Evolutionary conservation across 2,888 invertebrate species (phyloP), one percentile per base, ranked within the genome.

Genomic region (Nymphalis urticae): DNA sequence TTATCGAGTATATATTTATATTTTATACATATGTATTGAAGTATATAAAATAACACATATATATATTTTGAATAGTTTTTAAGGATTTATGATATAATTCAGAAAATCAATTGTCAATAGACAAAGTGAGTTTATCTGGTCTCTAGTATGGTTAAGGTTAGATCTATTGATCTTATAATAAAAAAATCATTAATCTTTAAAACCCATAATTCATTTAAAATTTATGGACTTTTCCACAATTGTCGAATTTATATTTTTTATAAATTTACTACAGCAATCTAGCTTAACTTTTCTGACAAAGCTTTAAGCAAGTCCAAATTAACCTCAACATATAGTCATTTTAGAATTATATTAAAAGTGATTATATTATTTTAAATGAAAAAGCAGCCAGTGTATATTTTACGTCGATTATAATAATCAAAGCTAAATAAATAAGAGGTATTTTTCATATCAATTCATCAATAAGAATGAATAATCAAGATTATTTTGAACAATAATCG

Each of bases 121-220:
- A 42, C 42, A 42, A 42, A 36, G 19, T 42, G 58, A 58, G 42
- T 58, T 58, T 42, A 42, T 58, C 58, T 58, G 58, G 58, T 58
- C 58, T 36, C 27, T 58, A 58, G 36, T 36, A 42, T 19, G 36
- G 0, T 36, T 58, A 58, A 42, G 58, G 5, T 54, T 17, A 58
- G 36, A 17, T 56, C 54, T 56, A 7, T 56, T 56, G 54, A 32
- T 56, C 32, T 24, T 56, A 32, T 56, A 17, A 56, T 32, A 27
- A 27, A 56, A 27, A 32, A 56, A 27, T 17, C 24, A 53, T 27
- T 5, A 27, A 24, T 27, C 21, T 27, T 19, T 48, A 19, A 8
- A n/a, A 17, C 27, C 27, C 6, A 42, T 13, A 42, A 21, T 19
- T 19, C 3, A 9, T 50, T 19, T n/a, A 2, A 51, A 21, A 21